Base-by-base conservation (phyloP, 2,888 invertebrate species). In the Epinotia brunnichana region DNA sequence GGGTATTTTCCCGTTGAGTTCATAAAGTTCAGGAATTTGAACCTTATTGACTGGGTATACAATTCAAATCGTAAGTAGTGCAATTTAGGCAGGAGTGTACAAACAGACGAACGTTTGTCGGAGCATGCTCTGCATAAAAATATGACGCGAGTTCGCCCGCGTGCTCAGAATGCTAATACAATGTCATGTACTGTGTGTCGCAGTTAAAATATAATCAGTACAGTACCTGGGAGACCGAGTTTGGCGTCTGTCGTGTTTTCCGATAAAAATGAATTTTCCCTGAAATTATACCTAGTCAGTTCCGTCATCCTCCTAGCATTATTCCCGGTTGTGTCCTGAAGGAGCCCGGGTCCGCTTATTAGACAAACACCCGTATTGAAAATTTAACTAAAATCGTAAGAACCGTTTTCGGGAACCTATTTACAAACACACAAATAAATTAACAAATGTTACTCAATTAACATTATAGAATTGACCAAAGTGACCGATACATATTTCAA, bases 91-190 rank as follows among this genome's bases (percentile, higher is more conserved):
- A 29, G 11, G 21, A 21, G 19, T 15, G 63, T 35, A 19, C 61
- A 56, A 68, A 72, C 24, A 62, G 54, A 68, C 17, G 24, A 56
- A 48, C 71, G 64, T 51, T 64, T 64, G 59, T 69, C 24, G 15
- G 41, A 54, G 19, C 66, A 71, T 54, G 66, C 53, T 35, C 56
- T 17, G 72, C 67, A 72, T 72, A 48, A 56, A 67, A 72, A 72
- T 72, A 61, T 72, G 67, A 67, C 59, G 72, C 29, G 17, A 56
- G 54, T 72, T 66, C 41, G 48, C 53, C 56, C 2, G n/a, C 67
- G 67, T 56, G 67, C 61, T 72, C 62, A 39, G 61, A 48, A 72
- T 72, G 67, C 72, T 54, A 72, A 72, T 62, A 61, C 13, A 7
- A 4, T 53, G 13, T 19, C 1, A 41, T 17, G 54, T 44, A 7